A percentile compares a stretch with the other conserved stretches of the same genome.
phyloP scores from a whole-genome alignment of 1,140 invertebrate species.

The Drosophila athabasca region DNA sequence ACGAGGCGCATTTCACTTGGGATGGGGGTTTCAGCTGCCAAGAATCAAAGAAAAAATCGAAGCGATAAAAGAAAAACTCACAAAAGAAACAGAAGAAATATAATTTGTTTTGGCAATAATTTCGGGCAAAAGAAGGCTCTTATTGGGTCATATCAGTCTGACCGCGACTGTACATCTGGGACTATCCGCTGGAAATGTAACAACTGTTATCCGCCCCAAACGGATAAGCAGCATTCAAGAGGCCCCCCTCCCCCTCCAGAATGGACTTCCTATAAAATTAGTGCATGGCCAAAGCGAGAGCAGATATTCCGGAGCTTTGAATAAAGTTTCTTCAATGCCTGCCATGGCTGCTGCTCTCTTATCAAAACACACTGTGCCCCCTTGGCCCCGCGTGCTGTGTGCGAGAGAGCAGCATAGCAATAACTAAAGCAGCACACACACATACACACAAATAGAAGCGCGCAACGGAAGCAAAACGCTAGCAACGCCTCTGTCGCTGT shows the following conservation, averaged over 20 bases:
- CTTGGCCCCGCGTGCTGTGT: constrained; percentile 19
- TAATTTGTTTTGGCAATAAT: no score
- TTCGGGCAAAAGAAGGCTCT: no score
- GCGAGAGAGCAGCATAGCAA: constrained; percentile 21
- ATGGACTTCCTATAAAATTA: no score
- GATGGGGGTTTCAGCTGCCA: constrained; percentile 21
- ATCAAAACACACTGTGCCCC: constrained; percentile 51
- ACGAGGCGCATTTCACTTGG: constrained; percentile 29
- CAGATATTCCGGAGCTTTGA: no score
- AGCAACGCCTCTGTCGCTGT: no score
- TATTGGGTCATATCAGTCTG: no score
- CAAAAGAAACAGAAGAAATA: no score
- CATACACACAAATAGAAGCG: constrained; percentile 17
- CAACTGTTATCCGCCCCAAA: no score
- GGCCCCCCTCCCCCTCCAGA: neutral
- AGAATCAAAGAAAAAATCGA: constrained; percentile 39
- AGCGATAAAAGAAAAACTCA: constrained; percentile 2
- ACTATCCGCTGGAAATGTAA: no score
- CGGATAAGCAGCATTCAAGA: constrained; percentile 2
- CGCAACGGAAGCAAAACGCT: no score
- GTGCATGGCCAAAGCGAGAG: no score
- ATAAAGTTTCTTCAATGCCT: neutral
- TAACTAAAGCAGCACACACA: constrained; percentile 2
- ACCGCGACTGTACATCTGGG: no score
- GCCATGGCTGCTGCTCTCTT: constrained; percentile 36